phyloP scores from a whole-genome alignment of 2,113 vertebrate species.

The Heterotilapia buettikoferi region DNA sequence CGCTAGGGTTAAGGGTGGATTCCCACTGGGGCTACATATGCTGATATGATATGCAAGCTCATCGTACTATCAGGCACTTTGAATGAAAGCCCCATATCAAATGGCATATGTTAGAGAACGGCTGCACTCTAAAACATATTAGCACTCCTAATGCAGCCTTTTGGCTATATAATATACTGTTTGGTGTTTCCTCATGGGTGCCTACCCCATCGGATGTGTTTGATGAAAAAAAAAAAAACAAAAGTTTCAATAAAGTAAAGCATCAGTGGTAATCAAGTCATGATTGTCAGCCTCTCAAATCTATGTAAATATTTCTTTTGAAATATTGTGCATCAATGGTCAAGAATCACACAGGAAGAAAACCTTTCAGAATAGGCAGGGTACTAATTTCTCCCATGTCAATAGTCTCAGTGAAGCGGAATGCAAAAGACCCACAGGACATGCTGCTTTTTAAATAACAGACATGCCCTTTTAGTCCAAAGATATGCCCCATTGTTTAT shows the following conservation, averaged over 20 bases:
- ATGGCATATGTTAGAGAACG: background rate
- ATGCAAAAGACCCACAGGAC: background rate
- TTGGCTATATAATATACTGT: background rate
- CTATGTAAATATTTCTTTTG: background rate
- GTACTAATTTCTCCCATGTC: background rate
- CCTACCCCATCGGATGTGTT: background rate
- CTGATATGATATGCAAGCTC: background rate
- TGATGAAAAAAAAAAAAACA: background rate
- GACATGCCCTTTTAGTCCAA: background rate
- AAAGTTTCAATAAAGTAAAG: background rate
- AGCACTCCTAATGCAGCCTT: background rate
- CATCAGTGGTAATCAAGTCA: background rate
- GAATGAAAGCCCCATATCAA: background rate
- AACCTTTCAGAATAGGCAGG: background rate
- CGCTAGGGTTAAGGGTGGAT: background rate
- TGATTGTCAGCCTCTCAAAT: background rate
- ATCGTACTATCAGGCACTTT: background rate
- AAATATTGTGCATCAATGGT: background rate
- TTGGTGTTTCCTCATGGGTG: background rate
- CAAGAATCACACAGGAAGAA: background rate
- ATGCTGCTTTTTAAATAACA: constrained; percentile 4
- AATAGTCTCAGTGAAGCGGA: background rate
- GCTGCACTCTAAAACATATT: background rate
- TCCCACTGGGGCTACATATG: background rate
- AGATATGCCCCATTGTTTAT: background rate